phyloP scores from a whole-genome alignment of 2,797 vertebrate genomes.

The Champsocephalus gunnari region DNA sequence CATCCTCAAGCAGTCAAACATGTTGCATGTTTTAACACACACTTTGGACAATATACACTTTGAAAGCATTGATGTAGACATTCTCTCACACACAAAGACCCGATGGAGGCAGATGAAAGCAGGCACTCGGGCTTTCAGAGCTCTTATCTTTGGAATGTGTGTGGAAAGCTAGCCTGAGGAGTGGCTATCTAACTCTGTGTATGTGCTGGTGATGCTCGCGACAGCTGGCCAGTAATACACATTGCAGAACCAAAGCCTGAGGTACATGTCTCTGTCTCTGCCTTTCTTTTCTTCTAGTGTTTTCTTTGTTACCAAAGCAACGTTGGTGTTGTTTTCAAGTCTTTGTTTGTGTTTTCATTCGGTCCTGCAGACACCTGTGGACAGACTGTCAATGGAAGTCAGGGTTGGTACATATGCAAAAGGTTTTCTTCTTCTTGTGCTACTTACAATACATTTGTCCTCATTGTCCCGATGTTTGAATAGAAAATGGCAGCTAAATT shows the following conservation, averaged over 20 bases:
- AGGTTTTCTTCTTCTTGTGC: no score
- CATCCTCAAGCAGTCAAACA: conserved; percentile 4
- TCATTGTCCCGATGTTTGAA: no score
- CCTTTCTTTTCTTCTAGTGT: no score
- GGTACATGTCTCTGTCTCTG: conserved; percentile 15
- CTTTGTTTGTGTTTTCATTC: no score
- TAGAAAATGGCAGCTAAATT: no score
- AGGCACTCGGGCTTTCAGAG: conserved; percentile 55
- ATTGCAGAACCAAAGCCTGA: conserved; percentile 36
- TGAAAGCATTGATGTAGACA: conserved; percentile 2
- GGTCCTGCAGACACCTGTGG: no score
- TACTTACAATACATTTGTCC: no score
- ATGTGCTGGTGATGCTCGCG: conserved; percentile 13
- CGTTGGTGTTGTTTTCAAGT: no score
- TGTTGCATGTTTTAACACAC: neutral
- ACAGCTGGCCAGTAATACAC: conserved; percentile 11
- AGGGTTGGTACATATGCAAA: no score
- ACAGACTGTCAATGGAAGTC: no score
- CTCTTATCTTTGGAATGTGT: conserved; percentile 52
- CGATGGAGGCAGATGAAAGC: conserved; percentile 59
- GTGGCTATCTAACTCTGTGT: conserved; percentile 36
- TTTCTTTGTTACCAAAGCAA: no score
- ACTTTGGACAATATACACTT: neutral
- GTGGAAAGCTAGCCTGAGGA: conserved; percentile 60
- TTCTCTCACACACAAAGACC: conserved; percentile 1